These are phyloP conservation scores for Takifugu rubripes DNA, from an alignment of 2,797 vertebrate species.

Conservation along the genomic window DNA sequence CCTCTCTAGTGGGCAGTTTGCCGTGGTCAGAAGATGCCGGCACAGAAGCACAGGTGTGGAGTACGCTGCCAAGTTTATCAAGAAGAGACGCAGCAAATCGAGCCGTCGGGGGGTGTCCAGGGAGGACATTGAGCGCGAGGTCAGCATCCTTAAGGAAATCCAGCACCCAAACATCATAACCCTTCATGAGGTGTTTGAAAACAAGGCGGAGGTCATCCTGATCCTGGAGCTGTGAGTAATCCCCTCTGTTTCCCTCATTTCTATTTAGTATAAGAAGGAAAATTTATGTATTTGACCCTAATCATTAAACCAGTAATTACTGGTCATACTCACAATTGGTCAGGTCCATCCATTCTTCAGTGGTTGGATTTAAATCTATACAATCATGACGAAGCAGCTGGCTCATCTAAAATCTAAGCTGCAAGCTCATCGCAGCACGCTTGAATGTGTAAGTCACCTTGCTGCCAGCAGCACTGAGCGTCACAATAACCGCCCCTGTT, in stretches of 20 bases:
- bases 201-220: conserved; percentile 93
- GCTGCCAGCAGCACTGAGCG: conserved; percentile 1
- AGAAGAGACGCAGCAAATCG: conserved; percentile 92
- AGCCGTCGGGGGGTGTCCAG: conserved; percentile 90
- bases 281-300: neutral
- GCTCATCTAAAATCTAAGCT: neutral
- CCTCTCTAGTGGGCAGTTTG: conserved; percentile 87
- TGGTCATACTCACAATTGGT: neutral
- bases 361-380: neutral
- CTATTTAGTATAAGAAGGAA: neutral
- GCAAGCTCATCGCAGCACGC: neutral
- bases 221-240: conserved; percentile 97
- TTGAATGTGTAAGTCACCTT: conserved; percentile 9
- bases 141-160: conserved; percentile 93
- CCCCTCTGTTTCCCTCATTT: neutral
- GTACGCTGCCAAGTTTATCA: conserved; percentile 95
- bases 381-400: conserved; percentile 5
- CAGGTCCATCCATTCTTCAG: neutral
- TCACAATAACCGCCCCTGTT: neutral
- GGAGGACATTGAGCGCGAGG: conserved; percentile 96
- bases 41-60: conserved; percentile 82
- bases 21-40: conserved; percentile 91
- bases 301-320: neutral
- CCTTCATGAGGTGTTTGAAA: conserved; percentile 93
- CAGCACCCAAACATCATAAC: conserved; percentile 94